These are phyloP conservation scores for Tetranychus cinnabarinus DNA, from an alignment of 1,140 invertebrate genomes.

Conservation along the genomic window DNA sequence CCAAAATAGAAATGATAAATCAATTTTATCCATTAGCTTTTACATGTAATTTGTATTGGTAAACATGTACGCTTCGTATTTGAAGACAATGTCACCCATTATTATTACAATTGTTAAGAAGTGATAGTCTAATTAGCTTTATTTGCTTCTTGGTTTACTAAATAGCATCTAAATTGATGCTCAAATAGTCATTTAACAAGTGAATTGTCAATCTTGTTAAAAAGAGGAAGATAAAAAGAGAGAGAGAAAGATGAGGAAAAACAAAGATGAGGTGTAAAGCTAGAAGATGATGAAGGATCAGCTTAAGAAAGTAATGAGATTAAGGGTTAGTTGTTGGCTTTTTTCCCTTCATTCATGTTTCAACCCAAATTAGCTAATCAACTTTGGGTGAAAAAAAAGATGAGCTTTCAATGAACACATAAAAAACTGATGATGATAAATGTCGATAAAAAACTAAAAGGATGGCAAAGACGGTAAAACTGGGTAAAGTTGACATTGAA, in stretches of 20 bases:
- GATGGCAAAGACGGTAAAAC: not conserved
- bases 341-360: not conserved
- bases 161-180: no score
- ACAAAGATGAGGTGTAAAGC: no score
- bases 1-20: no score
- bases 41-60: no score
- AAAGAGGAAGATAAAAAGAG: not conserved
- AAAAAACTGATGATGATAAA: not conserved
- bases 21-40: no score
- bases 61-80: no score
- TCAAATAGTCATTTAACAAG: no score
- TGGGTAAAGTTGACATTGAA: not conserved
- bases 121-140: no score
- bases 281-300: not conserved
- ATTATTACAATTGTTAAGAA: no score
- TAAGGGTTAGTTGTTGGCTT: not conserved
- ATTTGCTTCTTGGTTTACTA: no score
- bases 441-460: not conserved
- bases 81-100: no score
- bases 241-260: not conserved
- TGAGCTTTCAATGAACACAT: no score
- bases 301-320: not conserved
- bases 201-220: not conserved
- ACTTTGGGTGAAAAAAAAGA: not conserved
- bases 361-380: not conserved